Percentiles rank a stretch among this genome's conserved stretches.
Evolutionary conservation across 2,797 vertebrate species (phyloP).

Genomic region (Karalla daura): DNA sequence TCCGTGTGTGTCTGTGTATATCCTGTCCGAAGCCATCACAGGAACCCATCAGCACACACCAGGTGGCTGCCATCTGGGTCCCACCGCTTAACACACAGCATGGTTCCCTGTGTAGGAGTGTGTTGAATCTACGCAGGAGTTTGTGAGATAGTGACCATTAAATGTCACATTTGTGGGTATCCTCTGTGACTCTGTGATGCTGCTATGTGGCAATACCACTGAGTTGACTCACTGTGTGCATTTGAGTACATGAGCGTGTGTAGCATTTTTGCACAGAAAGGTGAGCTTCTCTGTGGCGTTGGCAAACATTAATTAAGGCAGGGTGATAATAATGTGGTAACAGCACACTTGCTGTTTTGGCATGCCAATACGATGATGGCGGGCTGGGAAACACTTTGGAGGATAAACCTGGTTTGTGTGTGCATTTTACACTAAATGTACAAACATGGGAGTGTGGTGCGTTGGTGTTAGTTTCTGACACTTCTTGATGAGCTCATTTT

Average conservation of each 20-base stretch:
- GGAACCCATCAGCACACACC: conserved; percentile 73
- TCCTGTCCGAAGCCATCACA: conserved; percentile 66
- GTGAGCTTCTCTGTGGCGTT: conserved; percentile 1
- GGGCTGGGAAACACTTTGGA: conserved; percentile 31
- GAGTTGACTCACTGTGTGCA: conserved; percentile 20
- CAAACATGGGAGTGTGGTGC: conserved; percentile 32
- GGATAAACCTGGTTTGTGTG: conserved; percentile 8
- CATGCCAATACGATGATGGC: conserved; percentile 10
- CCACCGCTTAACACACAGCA: conserved; percentile 72
- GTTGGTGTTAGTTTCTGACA: conserved; percentile 51
- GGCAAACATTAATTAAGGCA: conserved; percentile 2
- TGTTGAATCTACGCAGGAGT: conserved; percentile 59
- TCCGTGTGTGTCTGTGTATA: conserved; percentile 60
- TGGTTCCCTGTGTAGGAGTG: conserved; percentile 67
- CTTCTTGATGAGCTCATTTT: conserved; percentile 38
- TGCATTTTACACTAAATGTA: conserved; percentile 17
- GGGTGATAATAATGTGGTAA: conserved; percentile 69
- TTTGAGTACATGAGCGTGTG: conserved; percentile 13
- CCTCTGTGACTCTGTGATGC: conserved; percentile 40
- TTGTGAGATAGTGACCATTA: conserved; percentile 52
- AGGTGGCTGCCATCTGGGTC: conserved; percentile 81
- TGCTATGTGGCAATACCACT: conserved; percentile 22
- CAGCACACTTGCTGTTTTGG: conserved; percentile 56
- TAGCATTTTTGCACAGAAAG: not conserved
- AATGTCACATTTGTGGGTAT: conserved; percentile 67